These are phyloP conservation scores for Triops cancriformis DNA, from an alignment of 1,140 invertebrate species.

Conservation along the genomic window DNA sequence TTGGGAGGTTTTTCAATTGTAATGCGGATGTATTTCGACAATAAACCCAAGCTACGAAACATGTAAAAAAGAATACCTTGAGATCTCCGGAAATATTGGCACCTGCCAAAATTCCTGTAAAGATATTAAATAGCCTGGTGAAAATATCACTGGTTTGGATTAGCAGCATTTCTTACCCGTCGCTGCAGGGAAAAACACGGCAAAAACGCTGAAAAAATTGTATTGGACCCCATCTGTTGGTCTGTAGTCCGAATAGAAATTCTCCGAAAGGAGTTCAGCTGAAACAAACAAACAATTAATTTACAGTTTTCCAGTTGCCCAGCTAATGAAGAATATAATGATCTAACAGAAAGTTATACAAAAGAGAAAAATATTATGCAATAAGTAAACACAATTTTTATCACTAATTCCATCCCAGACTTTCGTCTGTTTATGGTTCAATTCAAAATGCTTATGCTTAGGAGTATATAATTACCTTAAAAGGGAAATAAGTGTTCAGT, in stretches of 20 bases:
- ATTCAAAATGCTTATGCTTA: no score
- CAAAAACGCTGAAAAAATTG: constrained; percentile 52
- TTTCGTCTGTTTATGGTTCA: no score
- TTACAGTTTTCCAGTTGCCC: no score
- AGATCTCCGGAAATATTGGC: constrained; percentile 51
- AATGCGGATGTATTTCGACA: neutral
- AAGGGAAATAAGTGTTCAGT: no score
- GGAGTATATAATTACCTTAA: no score
- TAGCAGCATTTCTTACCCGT: constrained; percentile 35
- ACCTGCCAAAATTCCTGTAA: constrained; percentile 38
- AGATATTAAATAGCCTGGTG: constrained; percentile 32
- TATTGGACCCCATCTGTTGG: constrained; percentile 33
- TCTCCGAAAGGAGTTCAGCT: constrained; percentile 39
- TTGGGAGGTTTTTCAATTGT: neutral
- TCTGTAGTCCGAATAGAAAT: constrained; percentile 43
- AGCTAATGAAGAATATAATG: no score
- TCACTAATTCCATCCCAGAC: no score
- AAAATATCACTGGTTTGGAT: constrained; percentile 29
- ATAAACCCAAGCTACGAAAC: neutral
- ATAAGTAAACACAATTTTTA: no score
- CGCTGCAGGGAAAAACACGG: constrained; percentile 55
- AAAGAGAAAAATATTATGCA: no score
- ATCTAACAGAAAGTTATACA: no score
- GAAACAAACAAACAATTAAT: constrained; percentile 26
- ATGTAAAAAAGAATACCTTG: constrained; percentile 30